Evolutionary conservation across 2,888 invertebrate genomes (phyloP), one percentile per base, ranked within the genome.

Genomic region (Steinernema hermaphroditum): DNA sequence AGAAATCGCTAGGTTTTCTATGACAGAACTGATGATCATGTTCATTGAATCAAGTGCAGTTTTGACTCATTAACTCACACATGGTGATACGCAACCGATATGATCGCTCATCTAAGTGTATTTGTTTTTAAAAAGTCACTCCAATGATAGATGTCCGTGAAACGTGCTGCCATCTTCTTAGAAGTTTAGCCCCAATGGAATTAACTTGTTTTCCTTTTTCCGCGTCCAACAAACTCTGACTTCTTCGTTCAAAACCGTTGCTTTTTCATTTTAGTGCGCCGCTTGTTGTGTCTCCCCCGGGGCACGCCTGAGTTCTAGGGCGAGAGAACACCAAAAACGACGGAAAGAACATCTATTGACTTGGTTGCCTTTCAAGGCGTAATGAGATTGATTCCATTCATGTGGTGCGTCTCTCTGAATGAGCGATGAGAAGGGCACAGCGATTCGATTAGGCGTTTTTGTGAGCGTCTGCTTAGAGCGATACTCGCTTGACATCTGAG

Each of bases 371-470:
- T 46, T n/a, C 2, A 46, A 4, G 16, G n/a, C 46, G 16, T 19
- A 46, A 19, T 46, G 27, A 54, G 54, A 54, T 54, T 54, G 54
- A 54, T 54, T 9, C 27, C 54, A 54, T 54, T 54, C 27, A 24
- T 54, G 2, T 22, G n/a, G 24, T 16, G 4, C 27, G 54, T 27
- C 27, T 4, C 54, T 6, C 8, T 54, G 24, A 54, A 54, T 54
- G 54, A 54, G 54, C 22, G 54, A 54, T 54, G 54, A 54, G 54
- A 54, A 22, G 24, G 54, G 54, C 6, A 24, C 24, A 54, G 54
- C 54, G 2, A 22, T 54, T 54, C 54, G 54, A 54, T 54, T 54
- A 54, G 54, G 14, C 54, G 27, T 54, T 54, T 54, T 54, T 54
- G n/a, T 54, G 46, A 54, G 54, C 54, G 24, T 27, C 27, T 54